Evolutionary conservation across 1,140 invertebrate genomes (phyloP), one percentile per base, ranked within the genome.

Genomic region (Aethina tumida): DNA sequence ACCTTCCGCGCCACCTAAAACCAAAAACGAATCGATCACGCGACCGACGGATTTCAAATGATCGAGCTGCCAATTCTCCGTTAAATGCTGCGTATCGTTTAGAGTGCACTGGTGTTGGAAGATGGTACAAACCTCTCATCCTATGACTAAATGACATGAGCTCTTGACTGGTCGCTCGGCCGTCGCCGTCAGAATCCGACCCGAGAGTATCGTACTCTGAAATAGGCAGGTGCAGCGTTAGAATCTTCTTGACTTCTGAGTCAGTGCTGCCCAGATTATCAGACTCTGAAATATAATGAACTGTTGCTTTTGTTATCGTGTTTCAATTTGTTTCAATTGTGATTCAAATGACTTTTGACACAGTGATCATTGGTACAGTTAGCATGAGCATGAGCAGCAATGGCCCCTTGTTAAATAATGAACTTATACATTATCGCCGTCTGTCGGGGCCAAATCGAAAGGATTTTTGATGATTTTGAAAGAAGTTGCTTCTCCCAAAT

Each of bases 191-290:
- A 28, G 79, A 81, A 61, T 82, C 79, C 53, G 75, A 76, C 37
- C 75, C 79, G 44, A 80, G 72, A 40, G 80, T 81, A 62, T 85
- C 81, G 69, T 85, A 84, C 67, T 85, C 81, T 75, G 81, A 83
- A 79, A 84, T 85, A 68, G 81, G 81, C 71, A 84, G 79, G 74
- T 84, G 81, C 64, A 85, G 77, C 55, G 80, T 83, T 76, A 84
- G 64, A 74, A 85, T 84, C 75, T 84, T 83, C 77, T 83, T 84
- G 68, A 84, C 81, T 69, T 84, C 81, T 60, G 81, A 84, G 70
- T 84, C 81, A 68, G 81, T 84, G 60, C 80, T 84, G 60, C 81
- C 80, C 70, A 83, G 71, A 73, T 85, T 85, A 74, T 84, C 81
- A 64, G 80, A 84, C 68, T 85, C 81, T 81, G 78, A 63, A 79